These are phyloP conservation scores for Tenthredo notha DNA, from an alignment of 2,888 invertebrate species.

Conservation along the genomic window DNA sequence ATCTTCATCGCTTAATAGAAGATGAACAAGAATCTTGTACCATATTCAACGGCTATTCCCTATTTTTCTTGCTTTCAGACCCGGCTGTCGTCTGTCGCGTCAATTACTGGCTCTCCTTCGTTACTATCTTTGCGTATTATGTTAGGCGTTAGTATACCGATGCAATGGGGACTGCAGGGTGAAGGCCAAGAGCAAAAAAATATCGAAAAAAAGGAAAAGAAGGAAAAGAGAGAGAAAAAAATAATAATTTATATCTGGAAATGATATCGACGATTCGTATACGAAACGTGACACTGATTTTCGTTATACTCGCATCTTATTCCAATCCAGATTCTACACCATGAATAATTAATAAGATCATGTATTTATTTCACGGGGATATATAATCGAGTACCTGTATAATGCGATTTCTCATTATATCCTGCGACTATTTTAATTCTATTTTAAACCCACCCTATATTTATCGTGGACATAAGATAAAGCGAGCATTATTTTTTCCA, in stretches of 20 bases:
- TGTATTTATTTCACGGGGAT: background rate
- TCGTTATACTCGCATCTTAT: background rate
- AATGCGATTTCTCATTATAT: background rate
- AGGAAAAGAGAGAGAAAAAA: background rate
- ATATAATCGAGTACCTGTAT: conserved; percentile 7
- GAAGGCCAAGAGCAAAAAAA: conserved; percentile 7
- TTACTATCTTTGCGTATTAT: conserved; percentile 1
- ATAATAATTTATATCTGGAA: background rate
- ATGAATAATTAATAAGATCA: background rate
- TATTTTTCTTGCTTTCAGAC: background rate
- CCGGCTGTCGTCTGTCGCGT: conserved; percentile 39
- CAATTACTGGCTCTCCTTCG: conserved; percentile 13
- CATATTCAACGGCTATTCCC: background rate
- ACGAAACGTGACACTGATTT: background rate
- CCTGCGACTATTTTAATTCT: background rate
- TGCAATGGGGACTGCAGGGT: background rate
- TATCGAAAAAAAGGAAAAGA: background rate
- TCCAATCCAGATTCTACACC: background rate
- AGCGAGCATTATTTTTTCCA: background rate
- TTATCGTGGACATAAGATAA: background rate
- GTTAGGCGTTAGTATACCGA: background rate
- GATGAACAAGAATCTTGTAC: conserved; percentile 5
- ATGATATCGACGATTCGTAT: background rate
- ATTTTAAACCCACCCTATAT: background rate
- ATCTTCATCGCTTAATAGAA: background rate